Evolutionary conservation across 1,140 invertebrate species (phyloP).

Genomic region (Cephus cinctus): DNA sequence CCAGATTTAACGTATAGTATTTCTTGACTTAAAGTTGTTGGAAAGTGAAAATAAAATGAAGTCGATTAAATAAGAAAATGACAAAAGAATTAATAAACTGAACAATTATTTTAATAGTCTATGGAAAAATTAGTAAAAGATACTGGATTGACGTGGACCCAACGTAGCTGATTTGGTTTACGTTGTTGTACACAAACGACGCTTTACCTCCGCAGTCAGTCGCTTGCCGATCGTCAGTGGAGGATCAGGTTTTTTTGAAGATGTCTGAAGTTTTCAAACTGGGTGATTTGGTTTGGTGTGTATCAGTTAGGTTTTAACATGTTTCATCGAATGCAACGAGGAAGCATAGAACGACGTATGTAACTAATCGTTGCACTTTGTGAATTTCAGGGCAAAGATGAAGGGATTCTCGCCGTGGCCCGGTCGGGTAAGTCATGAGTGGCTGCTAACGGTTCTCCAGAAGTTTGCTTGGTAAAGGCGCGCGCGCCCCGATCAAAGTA

Average conservation of each 20-base stretch:
- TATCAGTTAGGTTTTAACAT: slow-evolving; percentile 31
- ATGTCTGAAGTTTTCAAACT: slow-evolving; percentile 68
- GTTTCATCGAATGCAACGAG: slow-evolving; percentile 16
- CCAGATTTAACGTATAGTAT: no score
- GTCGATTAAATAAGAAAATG: no score
- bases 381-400: slow-evolving; percentile 89
- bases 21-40: no score
- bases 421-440: slow-evolving; percentile 75
- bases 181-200: slow-evolving; percentile 41
- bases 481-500: background rate
- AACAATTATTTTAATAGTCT: no score
- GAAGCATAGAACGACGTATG: slow-evolving; percentile 12
- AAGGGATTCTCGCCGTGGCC: slow-evolving; percentile 93
- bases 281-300: slow-evolving; percentile 76
- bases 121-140: no score
- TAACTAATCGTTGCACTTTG: slow-evolving; percentile 32
- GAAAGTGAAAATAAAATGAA: no score
- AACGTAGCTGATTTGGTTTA: slow-evolving; percentile 29
- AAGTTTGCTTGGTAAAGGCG: background rate
- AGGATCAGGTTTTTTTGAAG: slow-evolving; percentile 11
- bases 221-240: slow-evolving; percentile 43
- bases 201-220: slow-evolving; percentile 42
- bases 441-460: slow-evolving; percentile 28
- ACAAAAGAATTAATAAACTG: no score
- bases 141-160: no score